Evolutionary conservation across 2,797 vertebrate genomes (phyloP), one percentile per base, ranked within the genome.

Genomic region (Silurus lanzhouensis): DNA sequence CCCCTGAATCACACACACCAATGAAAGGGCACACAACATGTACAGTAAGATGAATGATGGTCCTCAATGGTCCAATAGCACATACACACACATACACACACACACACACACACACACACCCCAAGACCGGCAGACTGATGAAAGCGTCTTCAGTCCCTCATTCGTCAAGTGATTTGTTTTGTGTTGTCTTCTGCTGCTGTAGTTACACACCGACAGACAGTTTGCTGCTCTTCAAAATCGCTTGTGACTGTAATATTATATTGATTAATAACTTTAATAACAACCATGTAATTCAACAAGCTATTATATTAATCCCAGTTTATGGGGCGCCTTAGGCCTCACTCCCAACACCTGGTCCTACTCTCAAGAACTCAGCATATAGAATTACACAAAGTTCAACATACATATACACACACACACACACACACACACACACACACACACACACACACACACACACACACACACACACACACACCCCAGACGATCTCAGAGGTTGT

Each of bases 351-450:
- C 87, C 89, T 90, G 87, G 82, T 67, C 66, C 79, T 75, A 60
- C 67, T 74, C 76, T 38, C 74, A 61, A 79, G 84, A 66, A 38
- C 78, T 31, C 46, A 80, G 55, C 75, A 75, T 81, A 84, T 88
- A 84, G 84, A 87, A 86, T 90, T 88, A 86, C 84, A 81, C 82
- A 79, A 61, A 86, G 66, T 63, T 87, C 25, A 60, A 77, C 58
- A 75, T 68, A 87, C 83, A 57, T 19, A 77, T 27, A 71, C 46
- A 83, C 52, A 48, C 15, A 60, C 46, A 48, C 61, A 61, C 71
- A 86, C 84, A 75, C 74, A 87, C 83, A 75, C 74, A 87, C 83
- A 57, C n/a, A 19, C 63, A 77, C 46, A 87, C 83, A 75, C 74
- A 87, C 83, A 57, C n/a, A 19, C 63, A 77, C 46, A n/a, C n/a